A percentile compares a stretch with the other conserved stretches of the same genome.
phyloP scores from a whole-genome alignment of 2,888 invertebrate species.

The Drosophila rubida region DNA sequence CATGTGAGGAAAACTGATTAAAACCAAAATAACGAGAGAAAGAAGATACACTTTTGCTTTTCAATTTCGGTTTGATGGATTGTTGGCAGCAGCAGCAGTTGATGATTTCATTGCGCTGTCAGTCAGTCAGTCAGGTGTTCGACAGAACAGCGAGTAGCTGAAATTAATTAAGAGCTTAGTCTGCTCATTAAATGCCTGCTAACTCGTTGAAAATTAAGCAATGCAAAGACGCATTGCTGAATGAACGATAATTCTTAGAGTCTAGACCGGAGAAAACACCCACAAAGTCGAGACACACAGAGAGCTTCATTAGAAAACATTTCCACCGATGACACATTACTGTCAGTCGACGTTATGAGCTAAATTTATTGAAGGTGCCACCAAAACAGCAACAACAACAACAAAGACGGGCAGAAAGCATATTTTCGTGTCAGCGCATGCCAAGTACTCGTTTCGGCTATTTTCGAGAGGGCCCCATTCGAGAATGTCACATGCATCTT shows the following conservation, averaged over 20 bases:
- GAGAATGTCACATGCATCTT: constrained; percentile 59
- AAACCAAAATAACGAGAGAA: constrained; percentile 11
- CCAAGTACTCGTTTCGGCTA: constrained; percentile 48
- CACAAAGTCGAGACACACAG: constrained; percentile 13
- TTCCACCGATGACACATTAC: constrained; percentile 76
- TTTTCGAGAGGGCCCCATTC: constrained; percentile 20
- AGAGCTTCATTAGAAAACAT: constrained; percentile 66
- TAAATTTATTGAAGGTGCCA: constrained; percentile 72
- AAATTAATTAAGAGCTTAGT: constrained; percentile 2
- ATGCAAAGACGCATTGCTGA: neutral
- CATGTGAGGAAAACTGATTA: constrained; percentile 64
- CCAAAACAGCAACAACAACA: neutral
- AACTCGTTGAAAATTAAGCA: constrained; percentile 1
- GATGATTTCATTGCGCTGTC: constrained; percentile 9
- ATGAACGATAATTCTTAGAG: constrained; percentile 1
- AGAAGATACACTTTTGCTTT: constrained; percentile 54
- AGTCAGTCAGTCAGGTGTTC: constrained; percentile 41
- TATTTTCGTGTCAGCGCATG: constrained; percentile 76
- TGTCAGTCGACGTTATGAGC: constrained; percentile 73
- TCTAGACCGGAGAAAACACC: constrained; percentile 2
- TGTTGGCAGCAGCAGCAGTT: constrained; percentile 25
- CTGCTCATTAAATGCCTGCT: constrained; percentile 9
- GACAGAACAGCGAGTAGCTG: constrained; percentile 11
- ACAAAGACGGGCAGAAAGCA: constrained; percentile 36
- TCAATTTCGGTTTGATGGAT: constrained; percentile 61